Conservation (phyloP, 2,797 vertebrate genomes). For the Enteromius afrohamiltoni region DNA sequence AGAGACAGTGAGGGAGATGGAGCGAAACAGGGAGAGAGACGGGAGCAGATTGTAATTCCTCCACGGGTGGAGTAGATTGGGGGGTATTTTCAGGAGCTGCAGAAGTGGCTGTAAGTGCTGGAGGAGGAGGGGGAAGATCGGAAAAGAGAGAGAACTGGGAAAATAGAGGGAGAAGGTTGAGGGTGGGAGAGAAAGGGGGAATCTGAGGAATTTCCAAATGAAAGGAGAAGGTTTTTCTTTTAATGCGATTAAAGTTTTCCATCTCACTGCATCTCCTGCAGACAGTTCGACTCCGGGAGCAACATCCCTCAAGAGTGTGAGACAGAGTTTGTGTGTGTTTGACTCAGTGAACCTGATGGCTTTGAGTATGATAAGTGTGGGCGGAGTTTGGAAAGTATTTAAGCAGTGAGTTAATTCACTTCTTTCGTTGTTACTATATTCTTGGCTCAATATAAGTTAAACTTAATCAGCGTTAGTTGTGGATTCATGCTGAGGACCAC, state of each 20-base stretch:
- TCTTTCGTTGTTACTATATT: not conserved
- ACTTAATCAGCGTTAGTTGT: not conserved
- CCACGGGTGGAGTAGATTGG: conserved; percentile 31
- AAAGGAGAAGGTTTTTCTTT: conserved; percentile 83
- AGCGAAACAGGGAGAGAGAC: conserved; percentile 41
- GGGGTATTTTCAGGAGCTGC: conserved; percentile 61
- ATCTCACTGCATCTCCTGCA: conserved; percentile 79
- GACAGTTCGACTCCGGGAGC: conserved; percentile 75
- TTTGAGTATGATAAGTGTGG: conserved; percentile 39
- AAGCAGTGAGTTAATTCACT: not conserved
- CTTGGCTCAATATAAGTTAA: not conserved
- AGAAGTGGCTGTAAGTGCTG: conserved; percentile 69
- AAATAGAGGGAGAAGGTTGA: conserved; percentile 23
- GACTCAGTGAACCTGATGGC: conserved; percentile 44
- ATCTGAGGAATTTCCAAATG: conserved; percentile 84
- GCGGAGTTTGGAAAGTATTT: conserved; percentile 44
- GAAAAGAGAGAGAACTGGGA: conserved; percentile 31
- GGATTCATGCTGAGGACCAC: not conserved
- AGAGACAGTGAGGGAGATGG: conserved; percentile 42
- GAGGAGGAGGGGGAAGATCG: conserved; percentile 52
- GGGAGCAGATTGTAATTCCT: conserved; percentile 56
- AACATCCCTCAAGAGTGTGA: conserved; percentile 40
- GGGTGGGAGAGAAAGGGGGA: conserved; percentile 50
- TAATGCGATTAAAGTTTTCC: conserved; percentile 88
- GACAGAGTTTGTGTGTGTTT: conserved; percentile 35